Percentiles rank a stretch among this genome's conserved stretches.
phyloP scores from a whole-genome alignment of 2,113 vertebrate genomes.

The Mormyrus lacerda region DNA sequence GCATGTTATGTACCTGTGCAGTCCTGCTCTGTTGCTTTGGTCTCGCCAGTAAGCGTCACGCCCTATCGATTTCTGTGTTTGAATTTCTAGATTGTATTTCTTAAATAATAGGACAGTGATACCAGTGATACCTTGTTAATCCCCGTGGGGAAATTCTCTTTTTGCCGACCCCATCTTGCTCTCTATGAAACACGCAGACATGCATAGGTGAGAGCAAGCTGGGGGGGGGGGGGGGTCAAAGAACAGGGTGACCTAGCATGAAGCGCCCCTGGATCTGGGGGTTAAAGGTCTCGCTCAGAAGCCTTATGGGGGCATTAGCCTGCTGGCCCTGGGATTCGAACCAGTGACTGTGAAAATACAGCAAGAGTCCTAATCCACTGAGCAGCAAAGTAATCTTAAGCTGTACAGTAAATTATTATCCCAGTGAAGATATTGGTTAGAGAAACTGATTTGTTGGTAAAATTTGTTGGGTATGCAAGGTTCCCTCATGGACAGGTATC shows the following conservation, averaged over 20 bases:
- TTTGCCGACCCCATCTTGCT: background rate
- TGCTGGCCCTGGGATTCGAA: background rate
- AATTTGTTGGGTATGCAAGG: background rate
- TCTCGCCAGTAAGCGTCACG: background rate
- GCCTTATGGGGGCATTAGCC: background rate
- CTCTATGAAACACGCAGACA: background rate
- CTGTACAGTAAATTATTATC: background rate
- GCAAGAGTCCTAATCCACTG: background rate
- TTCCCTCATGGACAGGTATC: background rate
- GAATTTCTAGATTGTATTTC: background rate
- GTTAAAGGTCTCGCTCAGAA: background rate
- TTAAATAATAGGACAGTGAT: background rate
- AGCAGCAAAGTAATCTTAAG: background rate
- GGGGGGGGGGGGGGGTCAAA: no score
- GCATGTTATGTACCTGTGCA: background rate
- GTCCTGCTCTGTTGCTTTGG: background rate
- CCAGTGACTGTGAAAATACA: background rate
- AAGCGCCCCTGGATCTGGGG: background rate
- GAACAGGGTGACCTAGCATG: background rate
- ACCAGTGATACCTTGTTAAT: background rate
- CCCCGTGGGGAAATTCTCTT: background rate
- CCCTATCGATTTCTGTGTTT: background rate
- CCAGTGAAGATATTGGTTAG: background rate
- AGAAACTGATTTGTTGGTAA: background rate
- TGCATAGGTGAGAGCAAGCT: background rate